Percentiles rank a stretch among this genome's conserved stretches.
Evolutionary conservation across 2,888 invertebrate species (phyloP).

Genomic region (Hyppa rectilinea): DNA sequence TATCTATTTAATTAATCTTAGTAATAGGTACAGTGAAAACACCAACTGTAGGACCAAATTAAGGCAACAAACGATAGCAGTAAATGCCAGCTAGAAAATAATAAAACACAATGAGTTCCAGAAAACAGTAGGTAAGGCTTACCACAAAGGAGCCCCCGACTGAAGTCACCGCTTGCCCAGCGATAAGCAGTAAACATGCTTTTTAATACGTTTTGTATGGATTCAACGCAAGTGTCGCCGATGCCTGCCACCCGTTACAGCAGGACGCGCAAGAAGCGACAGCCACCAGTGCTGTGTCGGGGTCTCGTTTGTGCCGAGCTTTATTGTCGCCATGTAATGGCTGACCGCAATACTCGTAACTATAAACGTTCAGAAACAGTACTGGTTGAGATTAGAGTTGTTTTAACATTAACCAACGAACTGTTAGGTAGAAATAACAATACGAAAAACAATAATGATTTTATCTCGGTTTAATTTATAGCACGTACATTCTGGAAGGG

Average conservation of each 20-base stretch:
- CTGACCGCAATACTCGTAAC: constrained; percentile 49
- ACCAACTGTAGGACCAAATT: constrained; percentile 5
- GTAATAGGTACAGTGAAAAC: too few species aligned
- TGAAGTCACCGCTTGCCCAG: too few species aligned
- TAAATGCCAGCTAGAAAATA: constrained; percentile 39
- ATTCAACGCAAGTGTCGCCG: too few species aligned
- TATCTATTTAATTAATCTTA: too few species aligned
- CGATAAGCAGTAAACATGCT: too few species aligned
- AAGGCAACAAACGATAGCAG: constrained; percentile 24
- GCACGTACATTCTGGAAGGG: constrained; percentile 42
- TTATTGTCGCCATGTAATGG: constrained; percentile 57
- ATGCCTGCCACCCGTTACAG: too few species aligned
- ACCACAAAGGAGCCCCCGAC: too few species aligned
- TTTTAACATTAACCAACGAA: constrained; percentile 35
- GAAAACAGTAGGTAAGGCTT: constrained; percentile 49
- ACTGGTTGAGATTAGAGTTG: constrained; percentile 41
- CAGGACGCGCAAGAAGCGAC: too few species aligned
- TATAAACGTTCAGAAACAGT: constrained; percentile 53
- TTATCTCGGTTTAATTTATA: constrained; percentile 39
- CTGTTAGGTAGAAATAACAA: constrained; percentile 20
- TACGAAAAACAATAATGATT: constrained; percentile 35
- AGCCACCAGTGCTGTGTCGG: too few species aligned
- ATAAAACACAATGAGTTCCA: constrained; percentile 53
- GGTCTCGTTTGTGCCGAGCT: too few species aligned
- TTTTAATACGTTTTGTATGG: too few species aligned